Conservation (phyloP, 2,888 invertebrate species). For the Erannis defoliaria region DNA sequence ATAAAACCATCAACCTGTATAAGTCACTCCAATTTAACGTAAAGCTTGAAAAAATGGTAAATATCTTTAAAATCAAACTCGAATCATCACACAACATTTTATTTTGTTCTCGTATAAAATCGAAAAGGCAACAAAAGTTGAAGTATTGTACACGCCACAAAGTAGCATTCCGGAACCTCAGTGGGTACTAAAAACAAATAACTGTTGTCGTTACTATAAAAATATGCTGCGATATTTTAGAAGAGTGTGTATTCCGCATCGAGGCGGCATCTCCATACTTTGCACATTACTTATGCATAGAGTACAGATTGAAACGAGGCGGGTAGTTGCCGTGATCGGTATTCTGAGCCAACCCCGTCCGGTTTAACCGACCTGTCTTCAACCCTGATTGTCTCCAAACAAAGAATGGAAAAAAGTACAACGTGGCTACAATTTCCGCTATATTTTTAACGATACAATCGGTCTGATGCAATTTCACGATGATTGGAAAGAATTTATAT, state of each 20-base stretch:
- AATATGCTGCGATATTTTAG: constrained; percentile 81
- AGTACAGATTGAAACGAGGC: constrained; percentile 84
- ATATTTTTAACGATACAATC: constrained; percentile 46
- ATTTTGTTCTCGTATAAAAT: constrained; percentile 11
- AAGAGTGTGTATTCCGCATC: constrained; percentile 72
- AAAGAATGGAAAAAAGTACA: constrained; percentile 64
- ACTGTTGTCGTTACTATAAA: constrained; percentile 77
- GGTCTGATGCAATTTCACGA: constrained; percentile 38
- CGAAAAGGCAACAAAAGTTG: constrained; percentile 17
- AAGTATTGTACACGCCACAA: constrained; percentile 16
- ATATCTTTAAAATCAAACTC: neutral
- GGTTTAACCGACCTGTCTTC: constrained; percentile 75
- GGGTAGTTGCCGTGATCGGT: constrained; percentile 81
- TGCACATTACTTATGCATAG: constrained; percentile 86
- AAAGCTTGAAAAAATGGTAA: neutral
- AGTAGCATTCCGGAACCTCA: constrained; percentile 31
- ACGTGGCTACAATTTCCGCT: constrained; percentile 44
- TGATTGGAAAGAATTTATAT: constrained; percentile 28
- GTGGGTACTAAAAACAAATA: constrained; percentile 69
- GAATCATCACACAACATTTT: constrained; percentile 6
- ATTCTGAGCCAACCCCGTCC: constrained; percentile 75
- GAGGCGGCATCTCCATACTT: constrained; percentile 80
- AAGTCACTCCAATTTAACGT: neutral
- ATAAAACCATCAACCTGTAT: too few species aligned
- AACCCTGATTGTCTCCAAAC: constrained; percentile 76